Evolutionary conservation across 2,113 vertebrate species (phyloP), one percentile per base, ranked within the genome.

Genomic region (Scortum barcoo): DNA sequence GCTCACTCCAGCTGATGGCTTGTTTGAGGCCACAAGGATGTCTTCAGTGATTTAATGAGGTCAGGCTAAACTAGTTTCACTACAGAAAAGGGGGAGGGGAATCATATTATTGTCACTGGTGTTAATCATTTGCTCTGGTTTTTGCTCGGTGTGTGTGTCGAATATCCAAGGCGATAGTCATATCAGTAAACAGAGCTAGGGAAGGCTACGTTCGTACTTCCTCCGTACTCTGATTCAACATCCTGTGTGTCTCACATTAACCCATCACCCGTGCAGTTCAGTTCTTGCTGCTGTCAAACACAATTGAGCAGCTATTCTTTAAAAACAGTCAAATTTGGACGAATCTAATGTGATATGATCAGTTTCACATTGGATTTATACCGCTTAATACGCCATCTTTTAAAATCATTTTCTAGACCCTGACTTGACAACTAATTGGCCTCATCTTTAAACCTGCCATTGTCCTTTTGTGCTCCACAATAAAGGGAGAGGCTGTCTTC

Each of bases 21-120:
- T 28, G 80, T 91, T 90, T 88, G 68, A 91, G 86, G 90, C 86
- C 84, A 85, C 60, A 40, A 63, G 76, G 72, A 89, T 69, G 80
- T 91, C 72, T 86, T 89, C 74, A 76, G 85, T 88, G 87, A 88
- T 90, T 86, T 90, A 91, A 92, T 89, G 81, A 90, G 93, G 93
- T 91, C 93, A 91, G 85, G 81, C 84, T 80, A 87, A 92, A 93
- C 90, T 91, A 86, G 90, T 87, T 90, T 70, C 78, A 90, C 85
- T 84, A 67, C 71, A 90, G 82, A 74, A 82, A 76, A 54, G 84
- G 70, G 81, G 78, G 75, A 57, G 66, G 62, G 61, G 77, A 72
- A 53, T 86, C 51, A 76, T 74, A 80, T 83, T 72, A 82, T 83
- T 87, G 73, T 86, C 83, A 78, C 16, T 26, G 26, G 46, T 50